Base-by-base conservation (phyloP, 2,113 vertebrate species). In the Microcebus griseorufus region DNA sequence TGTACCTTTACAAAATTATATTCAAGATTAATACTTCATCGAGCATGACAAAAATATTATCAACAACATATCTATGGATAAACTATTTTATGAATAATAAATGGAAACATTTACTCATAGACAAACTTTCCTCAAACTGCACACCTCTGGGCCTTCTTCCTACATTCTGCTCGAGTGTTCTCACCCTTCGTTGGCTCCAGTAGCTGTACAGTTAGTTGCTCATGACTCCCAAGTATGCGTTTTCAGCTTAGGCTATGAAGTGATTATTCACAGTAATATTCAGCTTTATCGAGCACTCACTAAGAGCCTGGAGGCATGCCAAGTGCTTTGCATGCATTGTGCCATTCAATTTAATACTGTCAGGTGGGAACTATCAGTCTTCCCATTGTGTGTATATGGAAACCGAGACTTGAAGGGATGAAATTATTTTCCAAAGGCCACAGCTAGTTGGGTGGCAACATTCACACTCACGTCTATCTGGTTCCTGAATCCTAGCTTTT, bases 341-440 rank as follows among this genome's bases (percentile, higher is more conserved):
- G 48, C 42, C 58, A 39, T 70, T 93, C 81, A 55, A 60, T 81
- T 88, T 85, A 58, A 34, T 85, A 55, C 69, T 45, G 17, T 76
- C 76, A 79, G 39, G 10, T 80, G 32, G 65, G 32, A 91, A 65
- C 32, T 75, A 9, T n/a, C 65, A 73, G 62, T 83, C 48, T 82
- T 27, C 48, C 20, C 16, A 13, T 75, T 88, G 69, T 72, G 39
- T 79, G 65, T 48, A 23, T 75, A 34, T 5, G 76, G 72, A 90
- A 76, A 51, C n/a, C 17, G 80, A 88, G 67, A 48, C 65, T 64
- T 81, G 45, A 48, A 85, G 78, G 42, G 51, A 39, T 45, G 13
- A 51, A 81, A n/a, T 91, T 80, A 78, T 81, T 93, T 97, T 39
- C 42, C 37, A 9, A 62, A 91, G 79, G 39, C 65, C 83, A 64